Conservation (phyloP, 2,888 invertebrate genomes). For the Actias luna region DNA sequence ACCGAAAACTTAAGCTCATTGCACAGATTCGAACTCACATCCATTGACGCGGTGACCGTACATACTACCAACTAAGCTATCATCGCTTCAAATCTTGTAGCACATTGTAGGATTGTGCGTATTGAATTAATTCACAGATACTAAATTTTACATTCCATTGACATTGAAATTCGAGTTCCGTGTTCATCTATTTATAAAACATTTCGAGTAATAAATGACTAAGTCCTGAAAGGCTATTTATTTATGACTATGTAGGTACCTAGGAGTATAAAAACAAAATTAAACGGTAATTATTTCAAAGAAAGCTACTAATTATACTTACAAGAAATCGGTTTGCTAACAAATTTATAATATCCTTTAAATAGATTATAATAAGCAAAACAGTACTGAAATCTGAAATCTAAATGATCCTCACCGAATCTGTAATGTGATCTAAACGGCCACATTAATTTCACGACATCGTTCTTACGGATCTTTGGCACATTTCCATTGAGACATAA, state of each 20-base stretch:
- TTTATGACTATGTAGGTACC: not conserved
- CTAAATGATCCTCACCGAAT: slow-evolving; percentile 31
- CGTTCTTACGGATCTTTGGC: slow-evolving; percentile 50
- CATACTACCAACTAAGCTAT: no score
- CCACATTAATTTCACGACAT: slow-evolving; percentile 35
- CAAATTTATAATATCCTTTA: slow-evolving; percentile 11
- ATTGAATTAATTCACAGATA: no score
- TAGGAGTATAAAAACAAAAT: no score
- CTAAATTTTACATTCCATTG: not conserved
- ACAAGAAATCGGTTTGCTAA: not conserved
- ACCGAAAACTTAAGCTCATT: no score
- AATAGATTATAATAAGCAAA: slow-evolving; percentile 13
- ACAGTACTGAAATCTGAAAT: slow-evolving; percentile 22
- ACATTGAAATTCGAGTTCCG: not conserved
- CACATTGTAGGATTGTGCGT: no score
- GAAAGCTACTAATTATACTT: not conserved
- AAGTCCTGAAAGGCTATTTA: not conserved
- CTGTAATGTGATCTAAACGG: slow-evolving; percentile 35
- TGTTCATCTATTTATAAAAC: not conserved
- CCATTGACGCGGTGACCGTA: no score
- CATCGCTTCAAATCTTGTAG: no score
- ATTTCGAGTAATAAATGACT: not conserved
- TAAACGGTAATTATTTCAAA: not conserved
- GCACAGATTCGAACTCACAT: no score
- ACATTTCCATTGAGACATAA: slow-evolving; percentile 42